These are phyloP conservation scores for Amorpha juglandis DNA, from an alignment of 2,888 invertebrate genomes.

Conservation along the genomic window DNA sequence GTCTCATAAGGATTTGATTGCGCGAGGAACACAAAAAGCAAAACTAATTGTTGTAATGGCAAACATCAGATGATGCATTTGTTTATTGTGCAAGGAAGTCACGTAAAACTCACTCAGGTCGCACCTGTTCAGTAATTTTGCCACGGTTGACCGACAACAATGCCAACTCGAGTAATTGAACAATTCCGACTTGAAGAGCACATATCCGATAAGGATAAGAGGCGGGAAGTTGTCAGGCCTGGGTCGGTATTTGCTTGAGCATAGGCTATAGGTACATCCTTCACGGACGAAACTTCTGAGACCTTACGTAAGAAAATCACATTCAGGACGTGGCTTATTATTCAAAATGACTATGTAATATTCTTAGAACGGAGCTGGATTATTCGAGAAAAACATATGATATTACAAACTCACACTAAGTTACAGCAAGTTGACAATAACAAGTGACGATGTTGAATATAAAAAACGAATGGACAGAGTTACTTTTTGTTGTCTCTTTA, in stretches of 20 bases:
- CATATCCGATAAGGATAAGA: slow-evolving; percentile 72
- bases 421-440: slow-evolving; percentile 8
- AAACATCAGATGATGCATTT: slow-evolving; percentile 41
- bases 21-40: slow-evolving; percentile 32
- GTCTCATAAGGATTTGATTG: slow-evolving; percentile 20
- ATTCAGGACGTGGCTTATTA: background rate
- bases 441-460: background rate
- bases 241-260: slow-evolving; percentile 10
- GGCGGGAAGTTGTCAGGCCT: slow-evolving; percentile 62
- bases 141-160: slow-evolving; percentile 76
- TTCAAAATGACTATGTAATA: background rate
- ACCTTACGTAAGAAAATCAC: slow-evolving; percentile 6
- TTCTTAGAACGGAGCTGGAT: too few species aligned
- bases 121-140: slow-evolving; percentile 70
- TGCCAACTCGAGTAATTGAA: slow-evolving; percentile 70
- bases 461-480: background rate
- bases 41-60: slow-evolving; percentile 28
- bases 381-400: slow-evolving; percentile 5
- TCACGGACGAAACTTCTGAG: background rate
- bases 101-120: slow-evolving; percentile 62
- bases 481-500: slow-evolving; percentile 30
- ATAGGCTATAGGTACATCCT: background rate
- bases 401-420: background rate
- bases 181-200: slow-evolving; percentile 67
- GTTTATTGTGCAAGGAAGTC: slow-evolving; percentile 62